Conservation (phyloP, 2,113 vertebrate genomes). For the Ophiodon elongatus region DNA sequence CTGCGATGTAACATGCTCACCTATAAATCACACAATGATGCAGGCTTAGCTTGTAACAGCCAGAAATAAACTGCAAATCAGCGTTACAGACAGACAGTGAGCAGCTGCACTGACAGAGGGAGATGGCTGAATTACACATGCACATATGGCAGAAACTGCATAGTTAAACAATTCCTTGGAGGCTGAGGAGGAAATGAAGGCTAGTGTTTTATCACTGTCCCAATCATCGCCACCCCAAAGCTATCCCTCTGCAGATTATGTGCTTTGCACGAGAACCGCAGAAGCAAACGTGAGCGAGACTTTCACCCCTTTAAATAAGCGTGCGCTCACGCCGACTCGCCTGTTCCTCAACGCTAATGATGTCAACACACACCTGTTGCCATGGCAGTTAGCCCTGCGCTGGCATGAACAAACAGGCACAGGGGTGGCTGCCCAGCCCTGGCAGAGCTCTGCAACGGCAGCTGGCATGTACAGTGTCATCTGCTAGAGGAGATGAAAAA, state of each 20-base stretch:
- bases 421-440: conserved; percentile 26
- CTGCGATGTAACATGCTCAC: conserved; percentile 39
- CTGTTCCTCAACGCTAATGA: conserved; percentile 36
- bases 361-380: conserved; percentile 70
- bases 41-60: conserved; percentile 18
- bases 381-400: conserved; percentile 35
- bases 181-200: conserved; percentile 53
- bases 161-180: conserved; percentile 62
- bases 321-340: neutral
- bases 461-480: conserved; percentile 43
- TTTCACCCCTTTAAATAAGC: neutral
- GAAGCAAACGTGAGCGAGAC: conserved; percentile 43
- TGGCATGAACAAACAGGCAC: conserved; percentile 33
- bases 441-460: conserved; percentile 29
- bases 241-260: neutral
- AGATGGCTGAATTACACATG: conserved; percentile 53
- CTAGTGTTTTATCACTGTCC: conserved; percentile 59
- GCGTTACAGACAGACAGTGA: conserved; percentile 15
- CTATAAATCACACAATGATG: conserved; percentile 40
- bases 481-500: conserved; percentile 27
- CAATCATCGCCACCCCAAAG: conserved; percentile 40
- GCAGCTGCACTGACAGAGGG: conserved; percentile 69
- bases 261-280: neutral
- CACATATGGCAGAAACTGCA: conserved; percentile 71
- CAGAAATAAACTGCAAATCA: conserved; percentile 42